Conservation (phyloP, 1,140 invertebrate species). For the Teleogryllus occipitalis region DNA sequence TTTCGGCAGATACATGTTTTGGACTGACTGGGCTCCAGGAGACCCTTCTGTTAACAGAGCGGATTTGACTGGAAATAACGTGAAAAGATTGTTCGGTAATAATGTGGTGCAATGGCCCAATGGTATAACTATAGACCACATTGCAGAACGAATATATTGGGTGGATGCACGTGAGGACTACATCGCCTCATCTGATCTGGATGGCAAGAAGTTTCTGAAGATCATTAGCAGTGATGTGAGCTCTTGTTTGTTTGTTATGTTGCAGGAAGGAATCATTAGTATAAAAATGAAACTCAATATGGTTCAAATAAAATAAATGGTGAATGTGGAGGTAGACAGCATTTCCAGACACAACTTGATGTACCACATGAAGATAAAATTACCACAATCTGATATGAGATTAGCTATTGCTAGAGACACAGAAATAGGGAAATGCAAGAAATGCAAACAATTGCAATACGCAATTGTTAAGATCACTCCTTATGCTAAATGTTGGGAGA, state of each 20-base stretch:
- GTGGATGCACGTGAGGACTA: slow-evolving; percentile 77
- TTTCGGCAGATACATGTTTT: slow-evolving; percentile 60
- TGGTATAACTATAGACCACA: slow-evolving; percentile 76
- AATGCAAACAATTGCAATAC: too few relatives aligned
- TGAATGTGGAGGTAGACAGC: not conserved
- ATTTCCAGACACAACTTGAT: not conserved
- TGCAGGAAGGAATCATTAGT: too few relatives aligned
- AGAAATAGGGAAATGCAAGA: too few relatives aligned
- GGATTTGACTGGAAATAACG: slow-evolving; percentile 73
- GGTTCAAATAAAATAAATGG: not conserved
- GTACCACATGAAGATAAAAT: too few relatives aligned
- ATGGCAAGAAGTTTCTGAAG: slow-evolving; percentile 68
- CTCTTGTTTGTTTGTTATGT: not conserved
- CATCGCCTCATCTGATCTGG: slow-evolving; percentile 74
- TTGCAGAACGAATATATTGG: slow-evolving; percentile 76
- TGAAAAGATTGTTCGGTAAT: slow-evolving; percentile 58
- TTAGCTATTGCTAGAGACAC: too few relatives aligned
- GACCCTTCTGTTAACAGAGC: slow-evolving; percentile 73
- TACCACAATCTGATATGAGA: too few relatives aligned
- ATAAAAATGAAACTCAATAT: too few relatives aligned
- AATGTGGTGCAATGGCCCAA: slow-evolving; percentile 74
- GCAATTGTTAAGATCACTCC: too few relatives aligned
- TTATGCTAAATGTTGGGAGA: too few relatives aligned
- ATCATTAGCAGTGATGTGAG: slow-evolving; percentile 53
- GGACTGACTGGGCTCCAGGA: slow-evolving; percentile 84